These are phyloP conservation scores for Perithous albicinctus DNA, from an alignment of 2,888 invertebrate genomes.

Conservation along the genomic window DNA sequence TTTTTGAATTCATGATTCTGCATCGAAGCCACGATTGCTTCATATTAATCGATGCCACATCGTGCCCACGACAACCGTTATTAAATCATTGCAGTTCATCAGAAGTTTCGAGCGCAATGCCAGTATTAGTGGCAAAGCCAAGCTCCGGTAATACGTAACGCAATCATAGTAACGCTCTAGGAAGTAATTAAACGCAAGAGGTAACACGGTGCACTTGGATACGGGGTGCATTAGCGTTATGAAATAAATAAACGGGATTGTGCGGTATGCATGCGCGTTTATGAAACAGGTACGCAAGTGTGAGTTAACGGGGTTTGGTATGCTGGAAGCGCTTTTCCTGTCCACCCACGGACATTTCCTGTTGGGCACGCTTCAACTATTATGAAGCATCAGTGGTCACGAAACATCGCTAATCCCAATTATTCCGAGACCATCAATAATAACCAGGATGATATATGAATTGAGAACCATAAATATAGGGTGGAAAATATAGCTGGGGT, in stretches of 20 bases:
- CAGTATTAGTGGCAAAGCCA: conserved; percentile 2
- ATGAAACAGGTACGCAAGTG: not conserved
- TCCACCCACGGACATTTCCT: not conserved
- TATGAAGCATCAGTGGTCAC: not conserved
- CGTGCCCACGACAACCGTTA: not conserved
- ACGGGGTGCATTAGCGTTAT: conserved; percentile 46
- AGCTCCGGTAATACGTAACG: conserved; percentile 22
- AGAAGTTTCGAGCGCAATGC: not conserved
- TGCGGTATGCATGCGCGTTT: not conserved
- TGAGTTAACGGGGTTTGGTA: not conserved
- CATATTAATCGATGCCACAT: conserved; percentile 18
- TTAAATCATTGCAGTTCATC: conserved; percentile 24
- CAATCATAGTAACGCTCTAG: conserved; percentile 23
- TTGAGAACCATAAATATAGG: not conserved
- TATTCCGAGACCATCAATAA: not conserved
- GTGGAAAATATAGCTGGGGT: not conserved
- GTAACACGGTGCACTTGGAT: conserved; percentile 2
- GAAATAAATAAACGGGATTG: conserved; percentile 43
- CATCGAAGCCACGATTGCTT: not conserved
- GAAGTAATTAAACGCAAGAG: conserved; percentile 36
- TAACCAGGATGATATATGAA: not conserved
- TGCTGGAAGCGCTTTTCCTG: conserved; percentile 10
- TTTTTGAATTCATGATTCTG: not conserved
- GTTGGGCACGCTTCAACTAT: not conserved
- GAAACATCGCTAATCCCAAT: not conserved